Base-by-base conservation (phyloP, 2,113 vertebrate genomes). In the Corythaixoides concolor region DNA sequence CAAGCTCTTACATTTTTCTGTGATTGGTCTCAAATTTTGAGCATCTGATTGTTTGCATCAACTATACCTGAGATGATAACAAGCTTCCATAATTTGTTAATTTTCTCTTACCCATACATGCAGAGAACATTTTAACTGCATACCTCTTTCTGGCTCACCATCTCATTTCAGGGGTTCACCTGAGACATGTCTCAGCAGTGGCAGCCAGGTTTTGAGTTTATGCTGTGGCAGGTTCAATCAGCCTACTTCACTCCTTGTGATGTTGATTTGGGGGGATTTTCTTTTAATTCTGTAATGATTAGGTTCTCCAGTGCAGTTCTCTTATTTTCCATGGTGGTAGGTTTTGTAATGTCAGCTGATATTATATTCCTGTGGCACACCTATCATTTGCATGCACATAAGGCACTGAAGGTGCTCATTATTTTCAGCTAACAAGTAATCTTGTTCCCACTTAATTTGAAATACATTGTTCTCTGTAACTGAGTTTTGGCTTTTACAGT, bases 401-500 rank as follows among this genome's bases (percentile, higher is more conserved):
- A 91, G 50, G 84, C 66, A 58, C 27, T 60, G 69, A 93, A 96
- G 70, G 87, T 95, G 45, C 85, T 95, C 50, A 59, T 96, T 97
- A 91, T 91, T 96, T 95, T 94, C 93, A 95, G 39, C 58, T 89
- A 95, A 85, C 69, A 88, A 89, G 39, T 91, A 91, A 91, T 95
- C 91, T 94, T 85, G 33, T 92, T 96, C 85, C 84, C 77, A 89
- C 81, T 94, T 94, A 82, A 97, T 90, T 93, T 95, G 74, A 95
- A 91, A 79, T 85, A 79, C 41, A 88, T 91, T 93, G 81, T 95
- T 89, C 84, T 88, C 85, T 76, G 39, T 79, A 79, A 88, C 70
- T 81, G 94, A 76, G 89, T 94, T 94, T 95, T 94, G 93, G 58
- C 81, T 96, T 94, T 91, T 93, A 76, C 66, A 73, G 81, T 76